Conservation (phyloP, 2,797 vertebrate genomes). For the Amblyopsis hoosieri region DNA sequence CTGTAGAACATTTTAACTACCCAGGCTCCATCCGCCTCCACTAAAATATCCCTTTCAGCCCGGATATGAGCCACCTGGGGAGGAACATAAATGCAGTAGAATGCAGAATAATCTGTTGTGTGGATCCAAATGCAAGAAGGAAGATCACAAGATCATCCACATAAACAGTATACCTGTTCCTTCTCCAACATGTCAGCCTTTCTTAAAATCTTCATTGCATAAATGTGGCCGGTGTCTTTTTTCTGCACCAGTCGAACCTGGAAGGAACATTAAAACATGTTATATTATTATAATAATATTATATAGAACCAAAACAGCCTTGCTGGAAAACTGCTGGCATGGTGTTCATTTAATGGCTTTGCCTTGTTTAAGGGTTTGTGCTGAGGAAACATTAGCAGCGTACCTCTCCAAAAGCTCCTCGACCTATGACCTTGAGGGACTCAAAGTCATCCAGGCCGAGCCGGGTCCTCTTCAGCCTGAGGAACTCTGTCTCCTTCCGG, state of each 20-base stretch:
- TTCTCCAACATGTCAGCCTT: slow-evolving; percentile 99
- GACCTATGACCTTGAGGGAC: slow-evolving; percentile 95
- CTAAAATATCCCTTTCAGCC: slow-evolving; percentile 96
- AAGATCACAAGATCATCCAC: neutral
- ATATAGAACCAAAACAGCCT: no score
- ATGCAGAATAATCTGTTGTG: neutral
- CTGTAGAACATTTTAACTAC: slow-evolving; percentile 99
- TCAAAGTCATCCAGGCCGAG: slow-evolving; percentile 96
- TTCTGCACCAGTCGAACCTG: slow-evolving; percentile 97
- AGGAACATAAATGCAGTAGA: neutral
- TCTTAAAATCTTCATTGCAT: slow-evolving; percentile 97
- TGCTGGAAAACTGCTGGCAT: no score
- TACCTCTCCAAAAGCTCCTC: slow-evolving; percentile 98
- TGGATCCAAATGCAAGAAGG: neutral
- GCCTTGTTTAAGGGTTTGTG: no score
- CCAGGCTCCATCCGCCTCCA: slow-evolving; percentile 97
- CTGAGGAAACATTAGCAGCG: neutral
- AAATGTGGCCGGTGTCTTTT: slow-evolving; percentile 98
- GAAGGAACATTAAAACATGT: neutral
- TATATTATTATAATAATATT: no score
- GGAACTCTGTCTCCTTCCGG: slow-evolving; percentile 95
- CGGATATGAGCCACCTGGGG: slow-evolving; percentile 94
- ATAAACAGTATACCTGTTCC: slow-evolving; percentile 83
- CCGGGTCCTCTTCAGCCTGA: slow-evolving; percentile 93
- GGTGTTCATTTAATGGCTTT: no score